Base-by-base conservation (phyloP, 1,140 invertebrate genomes). In the Zophobas atratus region DNA sequence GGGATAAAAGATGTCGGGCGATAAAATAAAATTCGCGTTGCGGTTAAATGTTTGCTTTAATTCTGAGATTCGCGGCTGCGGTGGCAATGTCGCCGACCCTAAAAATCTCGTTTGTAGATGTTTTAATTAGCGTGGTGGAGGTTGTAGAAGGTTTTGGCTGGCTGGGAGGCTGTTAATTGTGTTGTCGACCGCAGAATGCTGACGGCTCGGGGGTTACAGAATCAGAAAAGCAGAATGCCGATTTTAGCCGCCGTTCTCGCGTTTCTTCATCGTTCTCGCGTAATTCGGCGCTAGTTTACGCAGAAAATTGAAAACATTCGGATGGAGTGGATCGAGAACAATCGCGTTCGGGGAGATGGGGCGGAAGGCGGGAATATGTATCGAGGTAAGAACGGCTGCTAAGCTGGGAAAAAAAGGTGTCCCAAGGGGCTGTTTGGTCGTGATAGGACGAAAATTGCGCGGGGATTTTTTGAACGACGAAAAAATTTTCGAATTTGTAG, bases 81-180 rank as follows among this genome's bases (percentile, higher is more conserved):
- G 75, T 67, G 73, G 53, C 51, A 70, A 70, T 76, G 75, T 76
- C 75, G 60, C 60, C 38, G 60, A 70, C 75, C 75, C 75, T 76
- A 76, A 76, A 76, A 76, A 76, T 57, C 75, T 70, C 75, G 75
- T 76, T 76, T 76, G 75, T 76, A 76, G 75, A 76, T 76, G 60
- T 76, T 76, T 76, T 76, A 76, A 76, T 76, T 76, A 70, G 53
- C 57, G 43, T 67, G 57, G 43, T 77, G 75, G 63, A 77, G 75
- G 34, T 67, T 77, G 63, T 77, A 56, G 76, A 53, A 55, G 63
- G 60, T 39, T 77, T 70, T 34, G 43, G 46, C 75, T 56, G 43
- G 46, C 46, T 53, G 38, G 76, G 67, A 71, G 53, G 67, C 36
- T 77, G 76, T 67, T 77, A 77, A 77, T 77, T 77, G 76, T 71